Percentiles rank a stretch among this genome's conserved stretches.
Conservation (phyloP, 2,888 invertebrate species). For the Thereva unica region DNA sequence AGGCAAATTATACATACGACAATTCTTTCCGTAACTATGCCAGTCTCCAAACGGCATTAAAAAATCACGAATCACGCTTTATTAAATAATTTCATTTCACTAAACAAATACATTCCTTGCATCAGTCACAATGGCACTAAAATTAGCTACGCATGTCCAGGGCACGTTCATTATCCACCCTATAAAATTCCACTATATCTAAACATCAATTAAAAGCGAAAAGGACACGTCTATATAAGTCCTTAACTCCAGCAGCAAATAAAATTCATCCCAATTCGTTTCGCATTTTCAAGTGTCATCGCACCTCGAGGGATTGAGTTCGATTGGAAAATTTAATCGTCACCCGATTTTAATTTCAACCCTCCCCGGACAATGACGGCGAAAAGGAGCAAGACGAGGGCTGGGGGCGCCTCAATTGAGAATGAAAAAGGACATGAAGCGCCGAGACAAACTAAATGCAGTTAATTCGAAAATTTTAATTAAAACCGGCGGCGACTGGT, state of each 20-base stretch:
- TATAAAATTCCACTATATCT: no score
- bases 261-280: conserved; percentile 28
- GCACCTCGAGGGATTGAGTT: conserved; percentile 17
- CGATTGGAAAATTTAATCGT: conserved; percentile 37
- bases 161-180: no score
- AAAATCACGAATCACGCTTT: no score
- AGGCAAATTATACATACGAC: no score
- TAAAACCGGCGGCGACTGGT: conserved; percentile 4
- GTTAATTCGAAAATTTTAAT: conserved; percentile 31
- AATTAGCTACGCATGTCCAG: no score
- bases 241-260: neutral
- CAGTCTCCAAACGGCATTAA: no score
- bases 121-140: no score
- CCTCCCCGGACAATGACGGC: neutral
- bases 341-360: conserved; percentile 35
- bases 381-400: conserved; percentile 7
- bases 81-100: no score
- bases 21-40: no score
- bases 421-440: conserved; percentile 9
- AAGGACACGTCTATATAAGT: no score
- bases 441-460: conserved; percentile 6
- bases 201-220: no score
- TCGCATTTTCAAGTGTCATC: conserved; percentile 37
- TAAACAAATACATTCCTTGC: no score
- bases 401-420: neutral